A percentile compares a stretch with the other conserved stretches of the same genome.
Evolutionary conservation across 1,140 invertebrate genomes (phyloP).

Genomic region (Drosophila bifasciata): DNA sequence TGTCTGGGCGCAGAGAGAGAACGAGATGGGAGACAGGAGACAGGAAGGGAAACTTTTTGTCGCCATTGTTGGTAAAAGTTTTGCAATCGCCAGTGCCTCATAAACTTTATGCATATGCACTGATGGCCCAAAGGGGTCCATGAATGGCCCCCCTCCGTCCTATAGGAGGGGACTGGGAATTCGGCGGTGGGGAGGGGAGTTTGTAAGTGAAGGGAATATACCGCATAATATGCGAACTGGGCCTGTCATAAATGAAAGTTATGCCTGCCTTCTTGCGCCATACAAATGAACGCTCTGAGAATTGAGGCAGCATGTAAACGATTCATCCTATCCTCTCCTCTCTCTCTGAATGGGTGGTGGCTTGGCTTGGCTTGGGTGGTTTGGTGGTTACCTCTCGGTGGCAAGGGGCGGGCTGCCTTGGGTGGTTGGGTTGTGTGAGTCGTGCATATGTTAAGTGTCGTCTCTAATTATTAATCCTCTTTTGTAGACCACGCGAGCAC

Average conservation of each 20-base stretch:
- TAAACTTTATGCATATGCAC: conserved; percentile 75
- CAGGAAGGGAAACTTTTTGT: conserved; percentile 72
- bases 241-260: conserved; percentile 75
- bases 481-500: conserved; percentile 10
- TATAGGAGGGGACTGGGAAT: no score
- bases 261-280: conserved; percentile 66
- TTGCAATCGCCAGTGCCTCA: conserved; percentile 76
- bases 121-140: conserved; percentile 1
- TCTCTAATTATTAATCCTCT: conserved; percentile 64
- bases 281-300: conserved; percentile 71
- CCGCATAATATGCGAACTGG: conserved; percentile 76
- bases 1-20: neutral
- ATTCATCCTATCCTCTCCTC: conserved; percentile 22
- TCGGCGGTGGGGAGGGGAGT: conserved; percentile 9
- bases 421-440: neutral
- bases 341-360: conserved; percentile 9
- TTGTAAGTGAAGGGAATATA: conserved; percentile 46
- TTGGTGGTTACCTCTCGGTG: conserved; percentile 22
- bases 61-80: conserved; percentile 76
- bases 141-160: no score
- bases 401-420: neutral
- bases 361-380: neutral
- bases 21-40: neutral
- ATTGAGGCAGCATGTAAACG: conserved; percentile 49
- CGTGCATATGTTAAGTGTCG: conserved; percentile 38